Evolutionary conservation across 2,797 vertebrate species (phyloP).

Genomic region (Premnoplex brunnescens): DNA sequence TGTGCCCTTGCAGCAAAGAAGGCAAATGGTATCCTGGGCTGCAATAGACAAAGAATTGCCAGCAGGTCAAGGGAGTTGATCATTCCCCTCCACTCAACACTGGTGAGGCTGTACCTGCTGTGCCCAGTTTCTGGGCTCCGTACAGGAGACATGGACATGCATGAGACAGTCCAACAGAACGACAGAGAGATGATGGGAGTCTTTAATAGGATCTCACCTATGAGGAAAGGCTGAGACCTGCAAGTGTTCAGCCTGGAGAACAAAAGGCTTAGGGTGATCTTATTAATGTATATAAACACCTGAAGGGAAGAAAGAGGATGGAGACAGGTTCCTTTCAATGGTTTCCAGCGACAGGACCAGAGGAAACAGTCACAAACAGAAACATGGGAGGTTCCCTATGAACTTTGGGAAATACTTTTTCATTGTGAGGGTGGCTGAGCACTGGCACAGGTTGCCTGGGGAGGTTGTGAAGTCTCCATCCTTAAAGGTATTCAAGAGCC

Average conservation of each 20-base stretch:
- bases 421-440: not conserved
- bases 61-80: not conserved
- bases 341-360: not conserved
- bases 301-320: not conserved
- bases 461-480: not conserved
- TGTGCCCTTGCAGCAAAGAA: not conserved
- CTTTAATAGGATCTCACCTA: not conserved
- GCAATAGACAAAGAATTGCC: not conserved
- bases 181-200: not conserved
- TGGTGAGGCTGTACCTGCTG: not conserved
- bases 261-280: not conserved
- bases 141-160: not conserved
- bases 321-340: not conserved
- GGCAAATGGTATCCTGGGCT: not conserved
- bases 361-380: not conserved
- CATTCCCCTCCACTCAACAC: not conserved
- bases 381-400: not conserved
- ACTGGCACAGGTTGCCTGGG: not conserved
- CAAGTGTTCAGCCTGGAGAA: not conserved
- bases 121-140: not conserved
- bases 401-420: not conserved
- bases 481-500: not conserved
- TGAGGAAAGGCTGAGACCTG: not conserved
- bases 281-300: not conserved
- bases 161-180: not conserved